Evolutionary conservation across 35 echinoderm and acorn worm genomes (phyloP).

Genomic region (Hemicentrotus pulcherrimus): DNA sequence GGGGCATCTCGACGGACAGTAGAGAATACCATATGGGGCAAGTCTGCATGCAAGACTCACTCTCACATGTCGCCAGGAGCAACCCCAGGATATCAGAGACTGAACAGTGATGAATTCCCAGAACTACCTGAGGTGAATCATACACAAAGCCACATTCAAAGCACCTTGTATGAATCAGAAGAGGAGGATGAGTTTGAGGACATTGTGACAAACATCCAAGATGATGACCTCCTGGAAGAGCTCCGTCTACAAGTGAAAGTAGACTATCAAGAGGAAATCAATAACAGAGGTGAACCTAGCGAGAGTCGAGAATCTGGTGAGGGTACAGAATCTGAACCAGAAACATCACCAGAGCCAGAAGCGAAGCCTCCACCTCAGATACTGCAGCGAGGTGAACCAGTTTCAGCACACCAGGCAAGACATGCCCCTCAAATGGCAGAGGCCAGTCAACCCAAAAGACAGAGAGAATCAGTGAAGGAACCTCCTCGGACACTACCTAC

Average conservation of each 20-base stretch:
- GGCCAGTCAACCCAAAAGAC: background rate
- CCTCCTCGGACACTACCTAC: background rate
- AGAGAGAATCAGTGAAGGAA: background rate
- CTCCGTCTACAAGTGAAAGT: constrained; percentile 53
- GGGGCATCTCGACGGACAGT: background rate
- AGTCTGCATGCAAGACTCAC: background rate
- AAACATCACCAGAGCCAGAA: background rate
- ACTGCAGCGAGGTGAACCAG: background rate
- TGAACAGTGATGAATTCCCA: constrained; percentile 32
- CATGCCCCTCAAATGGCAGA: background rate
- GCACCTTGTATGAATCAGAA: background rate
- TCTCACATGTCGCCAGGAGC: background rate
- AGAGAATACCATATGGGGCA: background rate
- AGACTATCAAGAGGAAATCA: background rate
- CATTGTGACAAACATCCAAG: background rate
- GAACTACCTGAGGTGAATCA: constrained; percentile 4
- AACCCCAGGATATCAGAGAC: background rate
- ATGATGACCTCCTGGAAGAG: constrained; percentile 65
- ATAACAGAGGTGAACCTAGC: background rate
- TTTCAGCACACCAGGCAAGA: background rate
- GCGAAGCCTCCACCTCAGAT: background rate
- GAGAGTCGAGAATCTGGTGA: background rate
- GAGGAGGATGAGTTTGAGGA: constrained; percentile 25
- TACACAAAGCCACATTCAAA: background rate
- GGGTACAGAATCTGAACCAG: constrained; percentile 6